phyloP scores from a whole-genome alignment of 1,140 invertebrate genomes.

The Panagrolaimus sp. region DNA sequence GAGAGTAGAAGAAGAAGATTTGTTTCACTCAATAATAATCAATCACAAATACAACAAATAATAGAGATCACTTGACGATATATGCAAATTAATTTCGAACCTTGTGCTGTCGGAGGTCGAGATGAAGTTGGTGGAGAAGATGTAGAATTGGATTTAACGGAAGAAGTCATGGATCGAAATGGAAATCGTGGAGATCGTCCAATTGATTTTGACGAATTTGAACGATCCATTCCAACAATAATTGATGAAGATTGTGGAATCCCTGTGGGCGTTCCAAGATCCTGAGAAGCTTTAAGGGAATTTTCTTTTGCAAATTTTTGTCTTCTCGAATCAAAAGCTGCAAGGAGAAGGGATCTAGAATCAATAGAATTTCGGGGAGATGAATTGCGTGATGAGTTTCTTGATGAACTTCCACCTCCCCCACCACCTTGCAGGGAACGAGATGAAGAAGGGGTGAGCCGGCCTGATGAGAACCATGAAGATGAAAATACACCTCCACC shows the following conservation, averaged over 20 bases:
- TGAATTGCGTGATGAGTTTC: constrained; percentile 19
- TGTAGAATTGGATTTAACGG: constrained; percentile 23
- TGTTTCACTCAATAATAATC: too few species aligned
- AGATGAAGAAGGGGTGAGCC: constrained; percentile 23
- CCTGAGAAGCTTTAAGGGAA: background rate
- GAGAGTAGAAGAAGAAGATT: too few species aligned
- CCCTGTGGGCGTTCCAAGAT: background rate
- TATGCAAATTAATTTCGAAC: background rate
- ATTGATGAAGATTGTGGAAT: background rate
- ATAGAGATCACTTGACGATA: too few species aligned
- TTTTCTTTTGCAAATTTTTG: constrained; percentile 7
- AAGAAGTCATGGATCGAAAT: constrained; percentile 33
- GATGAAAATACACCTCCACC: constrained; percentile 27
- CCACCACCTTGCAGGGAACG: constrained; percentile 3
- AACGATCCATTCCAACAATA: constrained; percentile 19
- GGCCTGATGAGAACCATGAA: background rate
- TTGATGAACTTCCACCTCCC: constrained; percentile 13
- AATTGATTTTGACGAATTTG: constrained; percentile 19
- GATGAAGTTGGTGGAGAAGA: constrained; percentile 23
- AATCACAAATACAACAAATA: too few species aligned
- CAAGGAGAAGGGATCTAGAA: constrained; percentile 25
- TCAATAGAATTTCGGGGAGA: constrained; percentile 32
- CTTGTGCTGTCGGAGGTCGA: background rate
- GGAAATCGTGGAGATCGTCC: constrained; percentile 32
- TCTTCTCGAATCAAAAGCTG: constrained; percentile 25